Percentiles rank a stretch among this genome's conserved stretches.
Conservation (phyloP, 2,888 invertebrate species). For the Arrhopalites spinosus region DNA sequence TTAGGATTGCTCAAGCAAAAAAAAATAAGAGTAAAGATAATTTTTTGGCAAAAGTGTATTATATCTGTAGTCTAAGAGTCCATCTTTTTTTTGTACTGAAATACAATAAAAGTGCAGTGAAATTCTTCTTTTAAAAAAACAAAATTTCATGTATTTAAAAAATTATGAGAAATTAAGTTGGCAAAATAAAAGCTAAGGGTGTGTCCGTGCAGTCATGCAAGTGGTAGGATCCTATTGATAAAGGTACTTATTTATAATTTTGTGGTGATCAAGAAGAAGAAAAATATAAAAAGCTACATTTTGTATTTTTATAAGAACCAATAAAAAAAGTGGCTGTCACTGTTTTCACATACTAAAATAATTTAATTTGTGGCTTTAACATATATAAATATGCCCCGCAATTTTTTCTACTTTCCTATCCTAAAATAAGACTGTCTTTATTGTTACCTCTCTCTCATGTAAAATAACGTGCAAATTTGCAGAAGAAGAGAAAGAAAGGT, state of each 20-base stretch:
- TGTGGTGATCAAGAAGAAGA: neutral
- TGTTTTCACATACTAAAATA: no score
- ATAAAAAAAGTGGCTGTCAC: no score
- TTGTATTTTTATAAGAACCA: no score
- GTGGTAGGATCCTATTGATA: neutral
- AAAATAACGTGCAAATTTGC: no score
- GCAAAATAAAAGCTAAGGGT: neutral
- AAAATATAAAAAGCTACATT: no score
- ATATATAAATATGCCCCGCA: no score
- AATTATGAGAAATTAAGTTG: neutral
- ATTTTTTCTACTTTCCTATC: no score
- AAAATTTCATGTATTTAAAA: neutral
- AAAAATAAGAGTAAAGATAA: neutral
- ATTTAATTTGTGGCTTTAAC: no score
- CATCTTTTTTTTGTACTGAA: neutral
- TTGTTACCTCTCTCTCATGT: no score
- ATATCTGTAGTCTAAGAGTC: neutral
- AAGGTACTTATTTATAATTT: neutral
- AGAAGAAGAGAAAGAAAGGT: no score
- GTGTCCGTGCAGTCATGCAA: conserved; percentile 41
- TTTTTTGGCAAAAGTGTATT: neutral
- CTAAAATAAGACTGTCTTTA: no score
- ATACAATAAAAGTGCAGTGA: neutral
- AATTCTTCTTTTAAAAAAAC: neutral
- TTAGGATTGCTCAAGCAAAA: neutral